A percentile compares a stretch with the other conserved stretches of the same genome.
Conservation (phyloP, 2,113 vertebrate genomes). For the Suricata suricatta region DNA sequence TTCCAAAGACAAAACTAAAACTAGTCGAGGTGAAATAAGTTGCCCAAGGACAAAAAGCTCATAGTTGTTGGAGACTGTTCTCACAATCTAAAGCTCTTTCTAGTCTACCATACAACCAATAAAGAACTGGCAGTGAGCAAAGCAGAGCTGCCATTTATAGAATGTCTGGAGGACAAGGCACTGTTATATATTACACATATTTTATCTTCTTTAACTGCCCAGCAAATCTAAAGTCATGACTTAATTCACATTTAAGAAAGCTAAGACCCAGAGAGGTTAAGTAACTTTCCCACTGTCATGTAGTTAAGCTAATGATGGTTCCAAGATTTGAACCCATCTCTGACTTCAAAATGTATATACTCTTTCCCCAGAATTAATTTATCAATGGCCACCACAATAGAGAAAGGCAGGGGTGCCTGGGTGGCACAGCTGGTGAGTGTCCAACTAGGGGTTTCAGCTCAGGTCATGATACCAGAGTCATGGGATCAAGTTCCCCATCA, state of each 20-base stretch:
- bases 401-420: neutral
- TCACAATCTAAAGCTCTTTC: neutral
- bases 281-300: neutral
- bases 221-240: neutral
- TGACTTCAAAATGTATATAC: neutral
- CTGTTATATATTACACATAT: neutral
- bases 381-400: neutral
- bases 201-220: neutral
- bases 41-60: neutral
- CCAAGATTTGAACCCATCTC: neutral
- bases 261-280: neutral
- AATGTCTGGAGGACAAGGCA: neutral
- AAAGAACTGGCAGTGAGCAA: neutral
- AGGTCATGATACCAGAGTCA: no score
- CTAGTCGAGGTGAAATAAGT: neutral
- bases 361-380: neutral
- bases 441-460: no score
- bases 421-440: no score
- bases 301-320: neutral
- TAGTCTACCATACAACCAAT: neutral
- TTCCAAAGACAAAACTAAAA: slow-evolving; percentile 13
- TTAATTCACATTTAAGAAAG: neutral
- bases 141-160: neutral
- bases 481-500: no score
- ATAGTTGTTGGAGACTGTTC: neutral